Base-by-base conservation (phyloP, 2,113 vertebrate genomes). In the Empidonax alnorum region DNA sequence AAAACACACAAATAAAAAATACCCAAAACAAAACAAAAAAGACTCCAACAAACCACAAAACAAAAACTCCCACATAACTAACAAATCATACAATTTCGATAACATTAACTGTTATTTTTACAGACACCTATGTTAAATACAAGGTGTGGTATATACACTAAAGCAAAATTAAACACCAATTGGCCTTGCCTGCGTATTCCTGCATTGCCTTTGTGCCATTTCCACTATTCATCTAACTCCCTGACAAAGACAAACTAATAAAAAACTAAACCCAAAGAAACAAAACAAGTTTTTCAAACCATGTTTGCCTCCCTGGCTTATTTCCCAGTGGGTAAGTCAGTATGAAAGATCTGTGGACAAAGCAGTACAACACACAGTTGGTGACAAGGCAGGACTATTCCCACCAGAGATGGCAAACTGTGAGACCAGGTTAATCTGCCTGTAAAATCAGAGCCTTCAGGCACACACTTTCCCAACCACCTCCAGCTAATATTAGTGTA, bases 391-490 rank as follows among this genome's bases (percentile, higher is more conserved):
- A 86, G 46, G 62, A 58, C 69, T 35, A 9, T 6, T 6, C 20
- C 14, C 20, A 68, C 17, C 23, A 80, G 67, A 58, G 23, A 49
- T 6, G 10, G 33, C 33, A 33, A 81, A 39, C 9, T 5, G 5
- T 2, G 22, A 84, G 42, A 18, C 12, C 33, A 66, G 12, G 30
- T 19, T 46, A 25, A 56, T 3, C 6, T 6, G 53, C n/a, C 41
- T 44, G 59, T 30, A 58, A 30, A 75, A 37, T 23, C 41, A 73
- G 39, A 67, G 77, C 56, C 62, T 62, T 58, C 66, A 74, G 61
- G 46, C 41, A 62, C n/a, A 37, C 0, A 0, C 14, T 4, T 41
- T n/a, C 20, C 22, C 56, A 28, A 23, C 6, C 69, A 68, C 4
- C 39, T 50, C 56, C 14, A 35, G 55, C 49, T 55, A 35, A 7